Conservation (phyloP, 2,888 invertebrate species). For the Drosophila greeni region DNA sequence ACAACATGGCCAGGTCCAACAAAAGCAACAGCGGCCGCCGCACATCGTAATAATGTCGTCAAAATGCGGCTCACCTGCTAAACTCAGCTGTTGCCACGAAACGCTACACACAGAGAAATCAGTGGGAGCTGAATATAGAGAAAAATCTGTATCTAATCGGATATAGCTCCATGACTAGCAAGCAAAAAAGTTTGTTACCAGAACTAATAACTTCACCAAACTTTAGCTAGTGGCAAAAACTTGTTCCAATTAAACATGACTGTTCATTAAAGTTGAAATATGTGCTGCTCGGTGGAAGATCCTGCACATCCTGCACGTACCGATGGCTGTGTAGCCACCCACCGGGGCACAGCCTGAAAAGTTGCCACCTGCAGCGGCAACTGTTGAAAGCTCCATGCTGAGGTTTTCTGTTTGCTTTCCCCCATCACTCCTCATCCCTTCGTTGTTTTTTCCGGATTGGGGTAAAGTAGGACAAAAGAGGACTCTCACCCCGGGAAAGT, state of each 20-base stretch:
- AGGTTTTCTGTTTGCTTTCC: constrained; percentile 21
- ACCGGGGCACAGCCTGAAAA: constrained; percentile 11
- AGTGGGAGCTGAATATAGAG: not conserved
- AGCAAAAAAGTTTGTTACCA: not conserved
- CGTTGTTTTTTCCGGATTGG: constrained; percentile 4
- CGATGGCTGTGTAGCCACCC: constrained; percentile 2
- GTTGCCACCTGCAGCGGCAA: constrained; percentile 39
- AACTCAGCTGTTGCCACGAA: constrained; percentile 48
- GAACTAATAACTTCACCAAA: not conserved
- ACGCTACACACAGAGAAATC: constrained; percentile 9
- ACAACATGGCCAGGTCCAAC: constrained; percentile 30
- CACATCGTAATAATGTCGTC: constrained; percentile 59
- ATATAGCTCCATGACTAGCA: not conserved
- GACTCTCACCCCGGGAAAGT: constrained; percentile 11
- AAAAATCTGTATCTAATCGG: not conserved
- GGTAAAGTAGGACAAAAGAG: constrained; percentile 35
- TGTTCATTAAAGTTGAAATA: not conserved
- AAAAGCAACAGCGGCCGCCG: constrained; percentile 34
- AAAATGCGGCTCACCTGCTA: constrained; percentile 46
- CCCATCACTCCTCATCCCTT: not conserved
- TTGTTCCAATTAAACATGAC: not conserved
- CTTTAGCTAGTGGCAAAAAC: not conserved
- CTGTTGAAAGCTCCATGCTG: constrained; percentile 48
- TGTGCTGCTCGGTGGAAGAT: not conserved
- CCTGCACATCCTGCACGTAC: not conserved